phyloP scores from a whole-genome alignment of 2,113 vertebrate genomes.

The Triplophysa tibetana region DNA sequence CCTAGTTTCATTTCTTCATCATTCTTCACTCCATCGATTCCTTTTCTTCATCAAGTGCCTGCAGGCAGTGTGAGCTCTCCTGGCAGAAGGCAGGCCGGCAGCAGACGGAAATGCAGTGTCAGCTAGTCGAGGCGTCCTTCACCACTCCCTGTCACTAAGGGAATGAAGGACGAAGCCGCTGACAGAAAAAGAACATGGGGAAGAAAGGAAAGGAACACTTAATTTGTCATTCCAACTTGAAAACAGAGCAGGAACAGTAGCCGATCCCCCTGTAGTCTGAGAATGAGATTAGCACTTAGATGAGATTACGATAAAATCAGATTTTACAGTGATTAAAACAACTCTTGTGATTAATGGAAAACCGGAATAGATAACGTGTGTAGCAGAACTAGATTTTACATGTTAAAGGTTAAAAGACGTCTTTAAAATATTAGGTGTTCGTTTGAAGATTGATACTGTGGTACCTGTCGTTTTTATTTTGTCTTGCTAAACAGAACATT shows the following conservation, averaged over 20 bases:
- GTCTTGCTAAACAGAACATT: neutral
- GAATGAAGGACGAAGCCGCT: conserved; percentile 68
- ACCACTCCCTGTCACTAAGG: conserved; percentile 55
- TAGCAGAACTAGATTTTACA: neutral
- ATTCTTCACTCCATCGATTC: conserved; percentile 90
- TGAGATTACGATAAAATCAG: conserved; percentile 21
- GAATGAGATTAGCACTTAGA: conserved; percentile 43
- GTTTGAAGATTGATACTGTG: no score
- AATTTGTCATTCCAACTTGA: conserved; percentile 60
- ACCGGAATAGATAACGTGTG: neutral
- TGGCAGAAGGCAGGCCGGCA: conserved; percentile 65
- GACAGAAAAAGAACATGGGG: conserved; percentile 60
- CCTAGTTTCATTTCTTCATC: conserved; percentile 83
- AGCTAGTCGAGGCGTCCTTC: conserved; percentile 71
- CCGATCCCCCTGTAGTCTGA: conserved; percentile 18
- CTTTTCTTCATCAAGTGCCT: conserved; percentile 80
- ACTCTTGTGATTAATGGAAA: neutral
- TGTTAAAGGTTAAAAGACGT: no score
- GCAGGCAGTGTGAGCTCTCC: conserved; percentile 63
- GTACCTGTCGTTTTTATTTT: no score
- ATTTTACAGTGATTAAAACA: conserved; percentile 5
- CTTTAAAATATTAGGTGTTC: no score
- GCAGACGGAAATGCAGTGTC: conserved; percentile 75
- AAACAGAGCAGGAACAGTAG: conserved; percentile 42
- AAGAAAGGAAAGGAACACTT: conserved; percentile 55